These are phyloP conservation scores for Onychostruthus taczanowskii DNA, from an alignment of 2,113 vertebrate genomes.

Conservation along the genomic window DNA sequence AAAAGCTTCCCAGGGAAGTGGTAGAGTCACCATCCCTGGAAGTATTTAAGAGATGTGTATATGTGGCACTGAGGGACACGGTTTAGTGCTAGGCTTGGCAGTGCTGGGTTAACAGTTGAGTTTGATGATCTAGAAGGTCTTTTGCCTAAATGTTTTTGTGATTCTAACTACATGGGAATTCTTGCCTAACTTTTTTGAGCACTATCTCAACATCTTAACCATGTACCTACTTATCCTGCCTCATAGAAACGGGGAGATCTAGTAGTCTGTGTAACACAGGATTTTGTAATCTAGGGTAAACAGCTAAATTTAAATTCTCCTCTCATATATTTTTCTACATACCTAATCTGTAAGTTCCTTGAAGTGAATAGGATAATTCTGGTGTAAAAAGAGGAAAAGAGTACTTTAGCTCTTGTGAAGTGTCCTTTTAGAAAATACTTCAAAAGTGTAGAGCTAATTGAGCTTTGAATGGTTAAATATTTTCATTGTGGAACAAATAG, in stretches of 20 bases:
- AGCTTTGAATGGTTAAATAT: constrained; percentile 27
- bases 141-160: background rate
- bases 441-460: background rate
- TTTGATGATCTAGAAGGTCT: background rate
- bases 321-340: background rate
- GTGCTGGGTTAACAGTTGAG: background rate
- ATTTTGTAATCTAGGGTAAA: background rate
- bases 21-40: too few relatives aligned
- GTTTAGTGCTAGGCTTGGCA: background rate
- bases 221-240: background rate
- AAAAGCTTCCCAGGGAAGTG: background rate
- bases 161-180: background rate
- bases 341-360: background rate
- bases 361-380: background rate
- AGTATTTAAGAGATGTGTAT: background rate
- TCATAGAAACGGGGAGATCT: background rate
- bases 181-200: background rate
- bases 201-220: background rate
- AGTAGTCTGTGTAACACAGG: background rate
- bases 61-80: fast-evolving
- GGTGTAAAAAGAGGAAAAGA: background rate
- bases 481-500: constrained; percentile 22
- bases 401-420: background rate
- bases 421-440: constrained; percentile 11
- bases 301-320: background rate